A percentile compares a stretch with the other conserved stretches of the same genome.
phyloP scores from a whole-genome alignment of 37 sponge, comb jelly and placozoan genomes.

The Hexactinellida sp. region DNA sequence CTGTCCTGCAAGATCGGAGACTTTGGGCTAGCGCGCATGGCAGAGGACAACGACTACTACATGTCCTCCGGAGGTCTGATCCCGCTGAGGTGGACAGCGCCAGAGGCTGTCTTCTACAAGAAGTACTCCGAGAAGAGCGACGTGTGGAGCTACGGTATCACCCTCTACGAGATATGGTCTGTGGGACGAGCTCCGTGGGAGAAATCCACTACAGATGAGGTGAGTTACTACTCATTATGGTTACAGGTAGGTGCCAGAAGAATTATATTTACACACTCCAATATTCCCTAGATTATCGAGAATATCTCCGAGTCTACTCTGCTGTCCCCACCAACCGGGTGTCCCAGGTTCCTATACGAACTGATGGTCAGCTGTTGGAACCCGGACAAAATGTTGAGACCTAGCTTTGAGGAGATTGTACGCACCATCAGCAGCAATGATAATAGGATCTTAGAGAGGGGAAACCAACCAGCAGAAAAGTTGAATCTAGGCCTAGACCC shows the following conservation, averaged over 20 bases:
- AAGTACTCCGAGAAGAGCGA: slow-evolving; percentile 1
- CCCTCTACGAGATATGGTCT: neutral
- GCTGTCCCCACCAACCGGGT: neutral
- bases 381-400: neutral
- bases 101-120: slow-evolving; percentile 9
- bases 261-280: neutral
- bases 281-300: neutral
- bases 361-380: neutral
- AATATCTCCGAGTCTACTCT: neutral
- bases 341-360: neutral
- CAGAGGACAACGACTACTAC: neutral
- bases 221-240: neutral
- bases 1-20: neutral
- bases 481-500: neutral
- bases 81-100: neutral
- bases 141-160: slow-evolving; percentile 1
- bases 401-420: neutral
- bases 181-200: neutral
- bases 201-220: neutral
- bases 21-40: neutral
- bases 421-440: neutral
- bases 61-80: neutral
- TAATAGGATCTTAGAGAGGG: neutral
- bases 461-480: neutral
- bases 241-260: neutral